Conservation (phyloP, 2,888 invertebrate species). For the Zele albiditarsus region DNA sequence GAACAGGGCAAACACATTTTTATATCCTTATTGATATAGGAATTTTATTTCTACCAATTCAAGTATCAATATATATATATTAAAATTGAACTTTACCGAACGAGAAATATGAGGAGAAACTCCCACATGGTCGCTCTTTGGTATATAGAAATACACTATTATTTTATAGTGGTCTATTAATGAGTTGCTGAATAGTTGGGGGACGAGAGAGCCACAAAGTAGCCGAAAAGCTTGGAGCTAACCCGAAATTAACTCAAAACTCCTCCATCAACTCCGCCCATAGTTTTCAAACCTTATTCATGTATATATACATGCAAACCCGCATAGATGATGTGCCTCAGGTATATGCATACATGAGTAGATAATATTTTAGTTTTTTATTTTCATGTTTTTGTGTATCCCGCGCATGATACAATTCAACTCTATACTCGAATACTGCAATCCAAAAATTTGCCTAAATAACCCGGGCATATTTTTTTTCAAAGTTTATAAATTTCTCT, state of each 20-base stretch:
- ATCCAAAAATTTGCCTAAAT: slow-evolving; percentile 27
- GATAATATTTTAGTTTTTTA: slow-evolving; percentile 21
- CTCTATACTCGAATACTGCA: slow-evolving; percentile 37
- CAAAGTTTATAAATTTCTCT: slow-evolving; percentile 3
- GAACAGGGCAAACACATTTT: background rate
- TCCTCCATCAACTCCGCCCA: slow-evolving; percentile 47
- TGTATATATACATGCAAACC: slow-evolving; percentile 14
- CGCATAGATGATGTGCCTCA: background rate
- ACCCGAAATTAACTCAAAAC: slow-evolving; percentile 58
- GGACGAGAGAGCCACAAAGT: slow-evolving; percentile 59
- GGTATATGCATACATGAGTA: background rate
- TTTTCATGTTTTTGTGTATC: slow-evolving; percentile 44
- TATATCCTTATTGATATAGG: background rate
- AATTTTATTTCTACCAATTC: background rate
- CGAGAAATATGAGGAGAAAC: background rate
- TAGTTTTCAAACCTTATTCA: slow-evolving; percentile 25
- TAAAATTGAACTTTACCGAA: background rate
- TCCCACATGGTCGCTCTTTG: background rate
- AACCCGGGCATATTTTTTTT: background rate
- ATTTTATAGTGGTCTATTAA: slow-evolving; percentile 55
- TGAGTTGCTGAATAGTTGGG: slow-evolving; percentile 51
- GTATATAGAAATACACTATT: slow-evolving; percentile 27
- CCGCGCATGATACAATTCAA: slow-evolving; percentile 59
- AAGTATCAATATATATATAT: background rate
- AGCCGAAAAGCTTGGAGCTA: slow-evolving; percentile 57